Evolutionary conservation across 92 coral and sea anemone species (phyloP), one percentile per base, ranked within the genome.

Genomic region (Palythoa grandiflora): DNA sequence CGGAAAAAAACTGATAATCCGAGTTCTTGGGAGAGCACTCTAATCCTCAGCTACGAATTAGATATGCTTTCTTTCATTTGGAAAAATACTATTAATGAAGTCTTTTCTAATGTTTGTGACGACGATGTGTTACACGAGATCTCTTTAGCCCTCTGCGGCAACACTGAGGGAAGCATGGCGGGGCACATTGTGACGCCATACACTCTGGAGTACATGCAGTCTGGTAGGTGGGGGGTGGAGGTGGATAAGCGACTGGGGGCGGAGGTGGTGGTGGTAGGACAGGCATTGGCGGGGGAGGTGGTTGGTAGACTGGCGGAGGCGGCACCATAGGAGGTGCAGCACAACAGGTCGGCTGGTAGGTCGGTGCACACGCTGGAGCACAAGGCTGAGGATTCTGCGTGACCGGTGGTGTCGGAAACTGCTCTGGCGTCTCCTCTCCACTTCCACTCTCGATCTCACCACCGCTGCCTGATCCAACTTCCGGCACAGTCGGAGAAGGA

Each of bases 111-210:
- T 81, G 74, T 81, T 81, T 81, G 44, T 66, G 76, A 36, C 65
- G 86, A 19, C 59, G 74, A 17, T 68, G 86, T 37, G 85, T 10
- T 65, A 81, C 12, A 19, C 38, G 86, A 1, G 86, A 81, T 48
- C 75, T 93, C 88, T 89, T 92, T 47, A 68, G 70, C 44, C 89
- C 84, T 84, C 94, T 72, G 38, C 90, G 90, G 21, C 98, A 95
- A 48, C 98, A 95, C 94, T 91, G 94, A 17, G 90, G 28, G 40
- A 96, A 94, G 68, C 98, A 95, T 77, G 93, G 93, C 55, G 96
- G 87, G 17, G 92, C 90, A 44, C 94, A 91, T 66, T 89, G 87
- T 36, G 94, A 71, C 61, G 90, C 92, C 71, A 78, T 84, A 36
- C 94, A 91, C 61, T 91, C 90, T 12, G 89, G 87, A 39, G 71